Evolutionary conservation across 2,888 invertebrate species (phyloP).

Genomic region (Mythimna ferrago): DNA sequence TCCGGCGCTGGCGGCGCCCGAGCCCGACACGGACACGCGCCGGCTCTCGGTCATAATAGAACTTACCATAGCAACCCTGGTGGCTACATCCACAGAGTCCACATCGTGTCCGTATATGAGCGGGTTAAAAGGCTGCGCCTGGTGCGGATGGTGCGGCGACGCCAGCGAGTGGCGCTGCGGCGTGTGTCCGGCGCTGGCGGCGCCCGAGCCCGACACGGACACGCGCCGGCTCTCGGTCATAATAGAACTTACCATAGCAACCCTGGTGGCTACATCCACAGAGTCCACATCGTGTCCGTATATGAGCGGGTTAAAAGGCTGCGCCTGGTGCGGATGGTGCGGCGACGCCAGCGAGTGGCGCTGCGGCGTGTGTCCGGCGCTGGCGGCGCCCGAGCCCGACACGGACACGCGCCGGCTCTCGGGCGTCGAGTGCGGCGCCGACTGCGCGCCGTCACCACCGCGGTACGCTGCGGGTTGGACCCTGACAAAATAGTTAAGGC

Average conservation of each 20-base stretch:
- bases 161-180: conserved; percentile 86
- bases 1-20: conserved; percentile 75
- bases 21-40: conserved; percentile 78
- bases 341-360: conserved; percentile 87
- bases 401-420: conserved; percentile 85
- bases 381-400: conserved; percentile 70
- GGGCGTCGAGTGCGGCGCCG: conserved; percentile 82
- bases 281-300: conserved; percentile 99
- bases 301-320: conserved; percentile 96
- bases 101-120: conserved; percentile 98
- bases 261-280: conserved; percentile 99
- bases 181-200: conserved; percentile 77
- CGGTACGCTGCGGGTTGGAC: conserved; percentile 80
- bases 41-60: conserved; percentile 79
- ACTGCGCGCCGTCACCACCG: conserved; percentile 76
- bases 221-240: conserved; percentile 86
- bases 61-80: conserved; percentile 93
- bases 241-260: conserved; percentile 88
- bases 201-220: conserved; percentile 72
- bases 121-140: conserved; percentile 93
- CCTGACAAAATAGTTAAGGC: conserved; percentile 64
- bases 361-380: conserved; percentile 79
- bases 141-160: conserved; percentile 76
- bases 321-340: conserved; percentile 76
- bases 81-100: conserved; percentile 99